phyloP scores from a whole-genome alignment of 1,140 invertebrate species.

The Acromyrmex echinatior region DNA sequence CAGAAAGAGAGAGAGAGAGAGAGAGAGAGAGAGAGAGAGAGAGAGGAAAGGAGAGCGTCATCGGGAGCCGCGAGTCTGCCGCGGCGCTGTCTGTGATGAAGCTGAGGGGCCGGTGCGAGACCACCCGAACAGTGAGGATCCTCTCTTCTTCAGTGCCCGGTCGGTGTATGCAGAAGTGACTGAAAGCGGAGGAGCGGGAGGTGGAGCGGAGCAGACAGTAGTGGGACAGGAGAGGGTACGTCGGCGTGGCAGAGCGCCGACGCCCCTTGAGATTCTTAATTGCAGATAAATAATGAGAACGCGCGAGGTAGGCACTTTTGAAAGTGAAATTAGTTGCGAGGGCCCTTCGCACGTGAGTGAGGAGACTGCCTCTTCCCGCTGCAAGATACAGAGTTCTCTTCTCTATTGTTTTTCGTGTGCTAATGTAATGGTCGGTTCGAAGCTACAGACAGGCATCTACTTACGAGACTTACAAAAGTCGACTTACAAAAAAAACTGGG shows the following conservation, averaged over 20 bases:
- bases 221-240: constrained; percentile 58
- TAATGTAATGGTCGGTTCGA: not conserved
- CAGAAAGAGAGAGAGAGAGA: constrained; percentile 37
- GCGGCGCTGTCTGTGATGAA: constrained; percentile 66
- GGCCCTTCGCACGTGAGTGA: constrained; percentile 48
- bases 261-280: constrained; percentile 72
- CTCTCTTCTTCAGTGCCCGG: constrained; percentile 39
- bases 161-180: constrained; percentile 58
- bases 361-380: constrained; percentile 14
- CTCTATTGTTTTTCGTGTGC: constrained; percentile 25
- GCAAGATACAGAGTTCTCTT: not conserved
- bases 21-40: constrained; percentile 30
- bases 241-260: constrained; percentile 59
- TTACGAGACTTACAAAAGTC: not conserved
- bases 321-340: constrained; percentile 72
- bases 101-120: constrained; percentile 66
- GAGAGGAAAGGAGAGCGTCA: constrained; percentile 28
- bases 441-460: not conserved
- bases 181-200: constrained; percentile 47
- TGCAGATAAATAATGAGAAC: constrained; percentile 76
- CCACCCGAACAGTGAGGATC: constrained; percentile 75
- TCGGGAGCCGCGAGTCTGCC: constrained; percentile 58
- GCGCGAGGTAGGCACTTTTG: constrained; percentile 66
- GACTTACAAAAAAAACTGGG: not conserved
- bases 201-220: constrained; percentile 46